Evolutionary conservation across 2,113 vertebrate genomes (phyloP).

Genomic region (Sinocyclocheilus grahami): DNA sequence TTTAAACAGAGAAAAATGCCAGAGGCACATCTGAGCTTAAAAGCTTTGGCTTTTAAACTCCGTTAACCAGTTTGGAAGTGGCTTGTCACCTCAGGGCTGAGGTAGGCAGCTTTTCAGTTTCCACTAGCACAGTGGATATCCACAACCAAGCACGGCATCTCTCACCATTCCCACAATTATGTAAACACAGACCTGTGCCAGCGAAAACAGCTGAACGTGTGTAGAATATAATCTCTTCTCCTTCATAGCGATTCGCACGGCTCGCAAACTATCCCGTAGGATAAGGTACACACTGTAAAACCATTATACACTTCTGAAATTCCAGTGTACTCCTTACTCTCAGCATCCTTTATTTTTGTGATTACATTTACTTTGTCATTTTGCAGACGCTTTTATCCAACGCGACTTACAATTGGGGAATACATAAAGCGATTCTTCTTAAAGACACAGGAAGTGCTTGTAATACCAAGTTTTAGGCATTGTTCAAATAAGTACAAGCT

Average conservation of each 20-base stretch:
- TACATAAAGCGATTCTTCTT: too few species aligned
- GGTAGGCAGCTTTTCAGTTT: slow-evolving; percentile 15
- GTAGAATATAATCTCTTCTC: slow-evolving; percentile 41
- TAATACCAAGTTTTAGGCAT: too few species aligned
- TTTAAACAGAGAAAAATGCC: slow-evolving; percentile 7
- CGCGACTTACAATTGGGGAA: too few species aligned
- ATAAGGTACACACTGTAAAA: slow-evolving; percentile 33
- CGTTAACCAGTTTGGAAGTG: slow-evolving; percentile 8
- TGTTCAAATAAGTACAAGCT: too few species aligned
- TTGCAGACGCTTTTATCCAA: too few species aligned
- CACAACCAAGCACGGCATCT: slow-evolving; percentile 41
- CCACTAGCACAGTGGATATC: slow-evolving; percentile 39
- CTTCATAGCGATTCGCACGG: neutral
- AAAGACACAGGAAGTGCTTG: too few species aligned
- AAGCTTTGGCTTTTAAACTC: slow-evolving; percentile 2
- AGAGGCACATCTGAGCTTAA: neutral
- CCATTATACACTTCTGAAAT: slow-evolving; percentile 11
- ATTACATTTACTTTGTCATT: too few species aligned
- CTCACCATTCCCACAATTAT: slow-evolving; percentile 50
- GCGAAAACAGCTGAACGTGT: slow-evolving; percentile 32
- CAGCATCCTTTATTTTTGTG: neutral
- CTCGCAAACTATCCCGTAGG: neutral
- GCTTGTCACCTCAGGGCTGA: slow-evolving; percentile 15
- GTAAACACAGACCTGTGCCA: slow-evolving; percentile 51
- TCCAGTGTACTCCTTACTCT: neutral